Base-by-base conservation (phyloP, 2,797 vertebrate species). In the Enteromius paludinosus region DNA sequence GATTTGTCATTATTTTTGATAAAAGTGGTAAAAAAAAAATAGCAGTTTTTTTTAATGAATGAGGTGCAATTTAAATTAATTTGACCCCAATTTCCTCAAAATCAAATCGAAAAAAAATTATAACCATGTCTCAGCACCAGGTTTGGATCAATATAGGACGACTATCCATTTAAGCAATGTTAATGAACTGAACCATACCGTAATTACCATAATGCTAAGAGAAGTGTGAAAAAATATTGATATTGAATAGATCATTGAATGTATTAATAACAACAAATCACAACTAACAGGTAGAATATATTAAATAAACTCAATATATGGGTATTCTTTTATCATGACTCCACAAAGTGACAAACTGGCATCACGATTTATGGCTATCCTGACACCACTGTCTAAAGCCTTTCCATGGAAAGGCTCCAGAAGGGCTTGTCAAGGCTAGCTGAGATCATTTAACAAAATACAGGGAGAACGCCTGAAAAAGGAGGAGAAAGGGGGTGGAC, bases 371-470 rank as follows among this genome's bases (percentile, higher is more conserved):
- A 43, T 52, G 56, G 43, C 28, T 61, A 81, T 17, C 56, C 59
- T 72, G 43, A 81, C 56, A 81, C 28, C 79, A 81, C 28, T 25
- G 38, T 81, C 41, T 62, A 12, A 72, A 81, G 15, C 45, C 18
- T 30, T 71, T 71, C 38, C 18, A 45, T 81, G 30, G 30, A 65
- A 54, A 54, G 30, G 14, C 79, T 65, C 33, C 72, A 56, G 18
- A 59, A 82, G 47, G 47, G 62, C 72, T 75, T 82, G 72, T 75
- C 81, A 76, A 68, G 62, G 47, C 80, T 76, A 23, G 62, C 43
- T 43, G 56, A 82, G 61, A 84, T 80, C 74, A 82, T 52, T 61
- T 68, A 79, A 77, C 75, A 64, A 71, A 45, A 77, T 38, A 86
- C 54, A 45, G 33, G 23, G 54, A 71, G 69, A 64, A 45, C 35